These are phyloP conservation scores for Adela reaumurella DNA, from an alignment of 2,888 invertebrate species.

Conservation along the genomic window DNA sequence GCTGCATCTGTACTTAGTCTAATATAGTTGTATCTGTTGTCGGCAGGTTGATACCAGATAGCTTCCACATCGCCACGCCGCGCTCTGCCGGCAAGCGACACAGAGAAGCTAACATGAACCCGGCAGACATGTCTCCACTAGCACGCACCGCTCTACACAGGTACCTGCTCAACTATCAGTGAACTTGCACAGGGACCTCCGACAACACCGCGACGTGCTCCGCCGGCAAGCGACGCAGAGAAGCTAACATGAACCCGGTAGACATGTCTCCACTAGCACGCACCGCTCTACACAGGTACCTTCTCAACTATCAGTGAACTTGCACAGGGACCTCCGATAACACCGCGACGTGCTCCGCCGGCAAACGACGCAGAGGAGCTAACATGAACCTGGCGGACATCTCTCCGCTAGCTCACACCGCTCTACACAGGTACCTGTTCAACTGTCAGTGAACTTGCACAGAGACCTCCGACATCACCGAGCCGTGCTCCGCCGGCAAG, in stretches of 20 bases:
- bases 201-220: conserved; percentile 48
- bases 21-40: too few species aligned
- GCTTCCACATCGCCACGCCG: conserved; percentile 50
- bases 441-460: too few species aligned
- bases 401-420: too few species aligned
- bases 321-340: conserved; percentile 52
- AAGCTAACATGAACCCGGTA: conserved; percentile 18
- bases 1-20: too few species aligned
- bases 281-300: too few species aligned
- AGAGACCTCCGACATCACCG: conserved; percentile 51
- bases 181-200: conserved; percentile 52
- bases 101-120: conserved; percentile 23
- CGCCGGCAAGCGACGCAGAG: conserved; percentile 37
- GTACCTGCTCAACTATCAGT: too few species aligned
- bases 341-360: conserved; percentile 44
- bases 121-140: too few species aligned
- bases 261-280: too few species aligned
- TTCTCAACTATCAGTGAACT: too few species aligned
- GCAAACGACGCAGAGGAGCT: conserved; percentile 37
- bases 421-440: too few species aligned
- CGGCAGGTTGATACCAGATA: conserved; percentile 50
- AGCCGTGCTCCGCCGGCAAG: conserved; percentile 41
- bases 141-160: too few species aligned
- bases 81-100: conserved; percentile 40
- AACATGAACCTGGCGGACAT: too few species aligned